Evolutionary conservation across 2,888 invertebrate species (phyloP).

Genomic region (Diarsia mendica): DNA sequence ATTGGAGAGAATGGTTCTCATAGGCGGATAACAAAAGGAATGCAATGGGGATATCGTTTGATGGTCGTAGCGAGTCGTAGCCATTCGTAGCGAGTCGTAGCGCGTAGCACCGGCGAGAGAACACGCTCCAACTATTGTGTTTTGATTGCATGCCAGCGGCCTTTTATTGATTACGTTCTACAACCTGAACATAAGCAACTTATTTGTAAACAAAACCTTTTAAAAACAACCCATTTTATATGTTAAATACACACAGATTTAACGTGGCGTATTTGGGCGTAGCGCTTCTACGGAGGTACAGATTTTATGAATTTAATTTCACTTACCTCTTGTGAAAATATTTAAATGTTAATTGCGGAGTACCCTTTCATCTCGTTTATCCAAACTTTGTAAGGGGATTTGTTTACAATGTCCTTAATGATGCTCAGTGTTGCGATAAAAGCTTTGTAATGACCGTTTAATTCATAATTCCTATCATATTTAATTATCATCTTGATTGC

Average conservation of each 20-base stretch:
- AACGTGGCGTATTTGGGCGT: constrained; percentile 55
- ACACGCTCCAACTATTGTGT: constrained; percentile 76
- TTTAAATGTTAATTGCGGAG: constrained; percentile 77
- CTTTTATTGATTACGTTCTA: constrained; percentile 73
- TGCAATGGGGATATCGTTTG: constrained; percentile 85
- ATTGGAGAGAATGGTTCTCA: constrained; percentile 85
- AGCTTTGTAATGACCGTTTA: constrained; percentile 77
- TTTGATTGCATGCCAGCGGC: constrained; percentile 80
- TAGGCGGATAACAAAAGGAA: constrained; percentile 86
- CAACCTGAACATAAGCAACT: constrained; percentile 47
- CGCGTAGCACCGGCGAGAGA: constrained; percentile 71
- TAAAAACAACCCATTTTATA: constrained; percentile 43
- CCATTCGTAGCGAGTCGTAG: constrained; percentile 72
- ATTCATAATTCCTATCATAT: constrained; percentile 70
- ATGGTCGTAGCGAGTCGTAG: constrained; percentile 72
- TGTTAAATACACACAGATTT: constrained; percentile 56
- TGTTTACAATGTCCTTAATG: constrained; percentile 81
- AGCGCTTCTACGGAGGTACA: constrained; percentile 53
- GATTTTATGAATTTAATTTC: constrained; percentile 71
- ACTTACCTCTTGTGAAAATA: constrained; percentile 71
- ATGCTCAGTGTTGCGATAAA: constrained; percentile 74
- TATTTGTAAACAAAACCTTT: constrained; percentile 44
- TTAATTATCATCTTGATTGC: constrained; percentile 25
- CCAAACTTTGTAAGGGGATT: constrained; percentile 77
- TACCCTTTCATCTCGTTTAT: constrained; percentile 79